A percentile compares a stretch with the other conserved stretches of the same genome.
Conservation (phyloP, 2,113 vertebrate species). For the Podarcis raffonei region DNA sequence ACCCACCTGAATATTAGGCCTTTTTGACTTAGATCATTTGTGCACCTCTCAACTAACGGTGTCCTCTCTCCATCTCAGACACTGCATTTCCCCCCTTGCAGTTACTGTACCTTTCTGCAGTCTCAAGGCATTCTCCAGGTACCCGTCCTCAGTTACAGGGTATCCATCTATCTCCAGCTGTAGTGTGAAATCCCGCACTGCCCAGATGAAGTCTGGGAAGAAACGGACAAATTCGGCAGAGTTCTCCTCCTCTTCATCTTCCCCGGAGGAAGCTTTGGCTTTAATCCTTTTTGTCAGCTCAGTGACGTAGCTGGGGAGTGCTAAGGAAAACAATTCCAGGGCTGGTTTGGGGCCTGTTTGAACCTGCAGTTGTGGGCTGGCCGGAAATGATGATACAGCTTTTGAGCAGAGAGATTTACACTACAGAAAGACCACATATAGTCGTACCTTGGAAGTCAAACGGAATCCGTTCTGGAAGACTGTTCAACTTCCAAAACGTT, state of each 20-base stretch:
- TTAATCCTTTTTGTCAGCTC: constrained; percentile 59
- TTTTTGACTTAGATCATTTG: too few relatives aligned
- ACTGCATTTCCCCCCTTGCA: too few relatives aligned
- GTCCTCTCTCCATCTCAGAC: too few relatives aligned
- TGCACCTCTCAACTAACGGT: too few relatives aligned
- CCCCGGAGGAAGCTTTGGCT: not conserved
- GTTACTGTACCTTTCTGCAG: constrained; percentile 54
- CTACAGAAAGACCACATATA: too few relatives aligned
- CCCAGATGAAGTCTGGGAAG: constrained; percentile 72
- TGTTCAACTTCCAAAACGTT: too few relatives aligned
- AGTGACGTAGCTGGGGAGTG: constrained; percentile 53
- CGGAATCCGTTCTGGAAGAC: too few relatives aligned
- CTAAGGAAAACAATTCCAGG: not conserved
- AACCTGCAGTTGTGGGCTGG: not conserved
- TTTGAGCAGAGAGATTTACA: not conserved
- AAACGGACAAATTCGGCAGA: constrained; percentile 23
- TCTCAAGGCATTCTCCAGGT: constrained; percentile 64
- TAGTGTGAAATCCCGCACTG: constrained; percentile 72
- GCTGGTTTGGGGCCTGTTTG: not conserved
- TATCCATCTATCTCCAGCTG: constrained; percentile 43
- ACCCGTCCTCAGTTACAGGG: constrained; percentile 63
- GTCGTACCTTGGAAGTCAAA: too few relatives aligned
- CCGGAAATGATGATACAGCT: not conserved
- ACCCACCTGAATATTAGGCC: too few relatives aligned
- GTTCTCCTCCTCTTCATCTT: not conserved